Evolutionary conservation across 2,888 invertebrate species (phyloP).

Genomic region (Sesia apiformis): DNA sequence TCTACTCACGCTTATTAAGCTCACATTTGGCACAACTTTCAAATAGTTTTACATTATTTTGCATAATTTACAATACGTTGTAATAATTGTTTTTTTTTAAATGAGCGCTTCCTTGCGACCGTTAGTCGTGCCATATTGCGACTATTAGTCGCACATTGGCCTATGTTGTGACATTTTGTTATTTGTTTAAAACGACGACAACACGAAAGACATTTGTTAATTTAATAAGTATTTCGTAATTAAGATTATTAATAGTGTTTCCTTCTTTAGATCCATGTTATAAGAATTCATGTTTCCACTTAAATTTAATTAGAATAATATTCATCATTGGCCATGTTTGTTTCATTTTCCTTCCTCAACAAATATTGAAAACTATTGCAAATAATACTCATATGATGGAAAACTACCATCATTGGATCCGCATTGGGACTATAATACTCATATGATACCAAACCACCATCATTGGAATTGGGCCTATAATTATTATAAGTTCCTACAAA

Average conservation of each 20-base stretch:
- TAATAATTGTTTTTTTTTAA: slow-evolving; percentile 9
- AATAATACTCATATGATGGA: too few relatives aligned
- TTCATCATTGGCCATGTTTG: slow-evolving; percentile 58
- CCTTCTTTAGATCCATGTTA: slow-evolving; percentile 74
- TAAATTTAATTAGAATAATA: slow-evolving; percentile 72
- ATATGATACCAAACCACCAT: too few relatives aligned
- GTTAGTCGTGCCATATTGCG: slow-evolving; percentile 44
- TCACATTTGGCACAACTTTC: slow-evolving; percentile 35
- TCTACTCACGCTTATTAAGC: slow-evolving; percentile 19
- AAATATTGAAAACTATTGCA: too few relatives aligned
- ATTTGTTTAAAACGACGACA: slow-evolving; percentile 40
- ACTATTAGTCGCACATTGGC: slow-evolving; percentile 17
- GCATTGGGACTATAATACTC: too few relatives aligned
- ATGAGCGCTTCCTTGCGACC: slow-evolving; percentile 24
- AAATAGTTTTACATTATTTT: slow-evolving; percentile 27
- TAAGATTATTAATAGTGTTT: slow-evolving; percentile 70
- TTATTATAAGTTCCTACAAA: too few relatives aligned
- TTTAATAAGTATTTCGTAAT: slow-evolving; percentile 70
- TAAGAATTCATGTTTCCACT: slow-evolving; percentile 74
- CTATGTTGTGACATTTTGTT: slow-evolving; percentile 19
- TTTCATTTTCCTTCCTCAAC: slow-evolving; percentile 32
- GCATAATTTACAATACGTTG: slow-evolving; percentile 17
- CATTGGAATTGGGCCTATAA: too few relatives aligned
- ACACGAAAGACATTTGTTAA: slow-evolving; percentile 70
- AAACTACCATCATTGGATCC: too few relatives aligned